Conservation (phyloP, 2,888 invertebrate species). For the Leucozona laternaria region DNA sequence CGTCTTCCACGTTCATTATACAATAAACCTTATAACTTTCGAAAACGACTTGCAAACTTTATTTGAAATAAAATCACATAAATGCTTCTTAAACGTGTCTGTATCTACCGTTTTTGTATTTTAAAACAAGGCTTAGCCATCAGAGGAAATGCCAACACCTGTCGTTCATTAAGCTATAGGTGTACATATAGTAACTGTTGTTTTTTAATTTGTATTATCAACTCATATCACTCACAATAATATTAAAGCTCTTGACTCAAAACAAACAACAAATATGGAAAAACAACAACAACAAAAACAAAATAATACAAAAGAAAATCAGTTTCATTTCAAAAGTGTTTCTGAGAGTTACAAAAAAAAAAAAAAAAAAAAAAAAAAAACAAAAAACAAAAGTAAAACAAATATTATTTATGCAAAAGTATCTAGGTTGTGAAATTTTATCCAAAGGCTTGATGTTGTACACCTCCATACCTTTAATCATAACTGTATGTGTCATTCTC, state of each 20-base stretch:
- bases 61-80: too few species aligned
- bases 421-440: slow-evolving; percentile 45
- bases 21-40: too few species aligned
- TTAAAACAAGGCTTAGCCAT: too few species aligned
- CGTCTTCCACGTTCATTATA: too few species aligned
- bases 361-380: neutral
- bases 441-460: slow-evolving; percentile 12
- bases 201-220: neutral
- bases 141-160: too few species aligned
- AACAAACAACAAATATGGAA: slow-evolving; percentile 10
- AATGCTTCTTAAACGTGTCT: too few species aligned
- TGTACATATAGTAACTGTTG: neutral
- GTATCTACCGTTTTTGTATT: too few species aligned
- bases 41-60: too few species aligned
- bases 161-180: neutral
- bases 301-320: slow-evolving; percentile 9
- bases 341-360: neutral
- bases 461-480: neutral
- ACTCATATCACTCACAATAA: neutral
- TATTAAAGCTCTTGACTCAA: slow-evolving; percentile 31
- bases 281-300: neutral
- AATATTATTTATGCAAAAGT: slow-evolving; percentile 29
- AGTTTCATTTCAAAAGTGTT: slow-evolving; percentile 13
- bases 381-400: neutral
- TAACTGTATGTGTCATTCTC: neutral